Evolutionary conservation across 2,113 vertebrate species (phyloP), one percentile per base, ranked within the genome.

Genomic region (Callipepla squamata): DNA sequence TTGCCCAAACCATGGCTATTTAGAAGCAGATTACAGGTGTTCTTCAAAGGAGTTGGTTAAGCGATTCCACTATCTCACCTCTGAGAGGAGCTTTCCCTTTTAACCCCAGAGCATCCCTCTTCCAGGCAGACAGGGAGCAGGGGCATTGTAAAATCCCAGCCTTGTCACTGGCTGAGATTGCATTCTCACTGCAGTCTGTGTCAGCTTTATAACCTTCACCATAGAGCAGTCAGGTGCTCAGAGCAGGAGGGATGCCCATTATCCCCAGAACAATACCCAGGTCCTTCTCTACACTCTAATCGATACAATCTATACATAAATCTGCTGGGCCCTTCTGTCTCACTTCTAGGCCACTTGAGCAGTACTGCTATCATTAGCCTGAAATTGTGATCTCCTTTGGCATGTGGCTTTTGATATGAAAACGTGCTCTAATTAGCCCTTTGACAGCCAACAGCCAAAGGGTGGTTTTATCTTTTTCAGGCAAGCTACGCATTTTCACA

Each of bases 231-330:
- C 21, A 28, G 21, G 5, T 65, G 18, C 50, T 30, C 44, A 72
- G 74, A 61, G 15, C 25, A 20, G 11, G 20, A 84, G 58, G 34
- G 74, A 53, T 40, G 10, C 14, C 13, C 11, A 5, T 16, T 32
- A 44, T 59, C 16, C 44, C 1, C 47, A 50, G 0, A 2, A 40
- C 17, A 42, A 6, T 30, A 3, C 6, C 7, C 11, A 36, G 38
- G 19, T 89, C 17, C 17, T 55, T 30, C 48, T 79, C 40, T 30
- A 0, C 14, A 1, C 34, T 20, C 15, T 6, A 12, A 0, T 28
- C 69, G 67, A 22, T 11, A 9, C 47, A 36, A 36, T 36, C 36
- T 65, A 13, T n/a, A 8, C 26, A 7, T 45, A 2, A 18, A 8
- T 69, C 51, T 76, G 48, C 36, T 85, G 28, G 36, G 72, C 38